Conservation (phyloP, 2,113 vertebrate genomes). For the Scatophagus argus region DNA sequence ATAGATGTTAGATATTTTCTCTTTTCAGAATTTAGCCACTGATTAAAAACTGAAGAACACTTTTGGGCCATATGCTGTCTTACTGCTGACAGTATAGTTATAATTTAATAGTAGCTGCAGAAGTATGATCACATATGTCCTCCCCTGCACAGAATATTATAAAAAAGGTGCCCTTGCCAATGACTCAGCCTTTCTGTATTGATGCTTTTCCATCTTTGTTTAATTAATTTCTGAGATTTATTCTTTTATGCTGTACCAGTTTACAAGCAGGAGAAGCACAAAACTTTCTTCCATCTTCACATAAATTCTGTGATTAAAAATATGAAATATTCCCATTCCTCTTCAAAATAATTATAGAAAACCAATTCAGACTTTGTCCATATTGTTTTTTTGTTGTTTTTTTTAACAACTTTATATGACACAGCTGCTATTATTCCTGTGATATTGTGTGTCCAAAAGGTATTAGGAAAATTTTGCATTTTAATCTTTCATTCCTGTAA, state of each 20-base stretch:
- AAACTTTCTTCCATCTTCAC: conserved; percentile 3
- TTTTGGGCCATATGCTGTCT: conserved; percentile 66
- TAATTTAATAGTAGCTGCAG: conserved; percentile 56
- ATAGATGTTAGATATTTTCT: conserved; percentile 42
- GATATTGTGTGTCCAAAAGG: conserved; percentile 13
- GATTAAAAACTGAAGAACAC: conserved; percentile 56
- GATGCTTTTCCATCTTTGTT: conserved; percentile 56
- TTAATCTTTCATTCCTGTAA: conserved; percentile 43
- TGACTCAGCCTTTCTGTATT: conserved; percentile 67
- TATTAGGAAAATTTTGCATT: conserved; percentile 32
- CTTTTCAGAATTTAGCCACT: conserved; percentile 48
- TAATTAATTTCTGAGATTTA: conserved; percentile 50
- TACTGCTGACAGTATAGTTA: conserved; percentile 32
- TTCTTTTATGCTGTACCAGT: conserved; percentile 8
- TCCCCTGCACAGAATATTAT: conserved; percentile 51
- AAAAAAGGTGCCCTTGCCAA: conserved; percentile 70
- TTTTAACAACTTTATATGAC: conserved; percentile 1
- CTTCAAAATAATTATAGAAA: not conserved
- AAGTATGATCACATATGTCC: conserved; percentile 57
- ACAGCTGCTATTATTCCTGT: not conserved
- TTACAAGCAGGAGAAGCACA: conserved; percentile 4
- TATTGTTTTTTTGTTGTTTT: not conserved
- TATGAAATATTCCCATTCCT: not conserved
- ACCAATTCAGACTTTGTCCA: not conserved
- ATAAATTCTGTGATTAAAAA: conserved; percentile 9